phyloP scores from a whole-genome alignment of 30 jellyfish, hydroid and myxozoan species.

The Nemopilema nomurai region DNA sequence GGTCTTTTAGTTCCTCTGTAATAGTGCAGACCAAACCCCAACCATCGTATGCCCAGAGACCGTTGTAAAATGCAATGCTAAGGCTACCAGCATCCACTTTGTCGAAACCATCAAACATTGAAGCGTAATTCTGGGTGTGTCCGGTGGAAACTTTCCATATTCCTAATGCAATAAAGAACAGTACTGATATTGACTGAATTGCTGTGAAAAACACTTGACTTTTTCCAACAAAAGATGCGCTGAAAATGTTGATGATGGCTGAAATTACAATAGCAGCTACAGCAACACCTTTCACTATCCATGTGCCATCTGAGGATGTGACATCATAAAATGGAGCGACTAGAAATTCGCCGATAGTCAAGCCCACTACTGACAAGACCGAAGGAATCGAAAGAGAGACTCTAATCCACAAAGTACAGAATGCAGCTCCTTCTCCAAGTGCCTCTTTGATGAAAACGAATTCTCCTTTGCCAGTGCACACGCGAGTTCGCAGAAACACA shows the following conservation, averaged over 20 bases:
- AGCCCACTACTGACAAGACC: neutral
- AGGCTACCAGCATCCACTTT: conserved; percentile 24
- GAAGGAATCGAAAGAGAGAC: neutral
- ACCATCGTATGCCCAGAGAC: conserved; percentile 77
- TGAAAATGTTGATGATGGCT: neutral
- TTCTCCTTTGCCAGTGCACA: neutral
- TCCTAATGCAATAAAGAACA: conserved; percentile 1
- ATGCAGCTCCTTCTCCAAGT: conserved; percentile 18
- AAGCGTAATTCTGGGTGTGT: neutral
- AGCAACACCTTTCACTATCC: conserved; percentile 27
- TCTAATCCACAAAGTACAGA: conserved; percentile 10
- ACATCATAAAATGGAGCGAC: neutral
- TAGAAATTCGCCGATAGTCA: conserved; percentile 23
- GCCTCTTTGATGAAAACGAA: neutral
- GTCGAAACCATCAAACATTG: neutral
- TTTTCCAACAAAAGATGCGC: conserved; percentile 11
- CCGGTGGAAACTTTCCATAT: conserved; percentile 38
- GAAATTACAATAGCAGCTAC: neutral
- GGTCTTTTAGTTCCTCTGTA: conserved; percentile 52
- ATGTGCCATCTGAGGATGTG: neutral
- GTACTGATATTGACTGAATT: conserved; percentile 10
- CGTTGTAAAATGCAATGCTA: conserved; percentile 46
- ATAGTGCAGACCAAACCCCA: conserved; percentile 41
- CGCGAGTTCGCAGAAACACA: neutral
- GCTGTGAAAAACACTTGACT: conserved; percentile 1